phyloP scores from a whole-genome alignment of 2,888 invertebrate species.

The Calliscelio sp. region DNA sequence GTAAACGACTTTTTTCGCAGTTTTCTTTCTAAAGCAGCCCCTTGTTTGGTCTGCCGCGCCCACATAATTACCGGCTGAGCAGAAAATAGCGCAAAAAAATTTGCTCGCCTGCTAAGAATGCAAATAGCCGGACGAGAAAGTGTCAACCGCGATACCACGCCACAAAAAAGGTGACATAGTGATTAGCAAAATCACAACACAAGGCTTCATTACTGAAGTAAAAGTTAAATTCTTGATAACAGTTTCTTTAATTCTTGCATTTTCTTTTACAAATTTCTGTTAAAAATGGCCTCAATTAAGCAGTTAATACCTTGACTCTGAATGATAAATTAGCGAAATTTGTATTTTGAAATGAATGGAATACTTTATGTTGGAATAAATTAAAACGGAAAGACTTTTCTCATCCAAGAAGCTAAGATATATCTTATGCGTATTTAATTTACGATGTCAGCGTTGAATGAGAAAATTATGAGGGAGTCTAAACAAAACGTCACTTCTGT shows the following conservation, averaged over 20 bases:
- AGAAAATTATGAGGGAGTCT: constrained; percentile 17
- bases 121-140: constrained; percentile 49
- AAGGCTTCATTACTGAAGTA: neutral
- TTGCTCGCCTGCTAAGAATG: constrained; percentile 48
- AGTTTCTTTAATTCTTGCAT: no score
- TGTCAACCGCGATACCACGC: constrained; percentile 44
- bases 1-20: constrained; percentile 79
- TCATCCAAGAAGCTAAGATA: no score
- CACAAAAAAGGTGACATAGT: constrained; percentile 42
- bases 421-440: no score
- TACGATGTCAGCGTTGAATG: no score
- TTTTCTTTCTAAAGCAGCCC: constrained; percentile 77
- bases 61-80: constrained; percentile 85
- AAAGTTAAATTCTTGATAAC: neutral
- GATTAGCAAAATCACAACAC: constrained; percentile 54
- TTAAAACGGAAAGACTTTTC: no score
- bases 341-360: no score
- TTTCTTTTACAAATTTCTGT: no score
- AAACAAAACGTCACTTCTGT: constrained; percentile 45
- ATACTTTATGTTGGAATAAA: no score
- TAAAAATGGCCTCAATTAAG: no score
- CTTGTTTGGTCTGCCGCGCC: constrained; percentile 85
- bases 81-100: constrained; percentile 82
- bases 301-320: no score
- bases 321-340: no score